phyloP scores from a whole-genome alignment of 2,797 vertebrate species.

The Mormyrops boulengeri region DNA sequence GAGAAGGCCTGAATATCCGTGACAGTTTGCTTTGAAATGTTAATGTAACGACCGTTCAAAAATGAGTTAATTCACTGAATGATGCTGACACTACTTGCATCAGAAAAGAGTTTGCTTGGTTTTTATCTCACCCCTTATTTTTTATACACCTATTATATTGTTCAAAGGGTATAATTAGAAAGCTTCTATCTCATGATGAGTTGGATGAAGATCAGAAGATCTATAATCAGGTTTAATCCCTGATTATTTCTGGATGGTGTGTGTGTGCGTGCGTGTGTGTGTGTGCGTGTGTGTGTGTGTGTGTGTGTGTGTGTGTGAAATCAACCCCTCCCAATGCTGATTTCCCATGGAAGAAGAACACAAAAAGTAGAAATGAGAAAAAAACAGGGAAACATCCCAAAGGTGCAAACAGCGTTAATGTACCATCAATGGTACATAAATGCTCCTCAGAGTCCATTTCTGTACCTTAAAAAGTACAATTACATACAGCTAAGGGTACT shows the following conservation, averaged over 20 bases:
- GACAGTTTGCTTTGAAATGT: background rate
- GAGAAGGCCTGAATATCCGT: background rate
- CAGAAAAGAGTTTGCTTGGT: background rate
- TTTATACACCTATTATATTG: background rate
- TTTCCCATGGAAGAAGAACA: background rate
- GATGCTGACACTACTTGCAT: background rate
- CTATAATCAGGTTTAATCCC: constrained; percentile 10
- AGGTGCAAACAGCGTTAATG: background rate
- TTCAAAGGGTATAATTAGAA: constrained; percentile 1
- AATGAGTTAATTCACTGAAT: background rate
- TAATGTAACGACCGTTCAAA: background rate
- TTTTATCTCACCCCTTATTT: background rate
- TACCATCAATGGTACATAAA: background rate
- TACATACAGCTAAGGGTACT: background rate
- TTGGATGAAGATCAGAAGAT: background rate
- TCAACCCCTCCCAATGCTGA: background rate
- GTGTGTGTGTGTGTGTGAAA: background rate
- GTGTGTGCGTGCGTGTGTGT: background rate
- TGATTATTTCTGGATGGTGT: background rate
- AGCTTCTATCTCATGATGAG: background rate
- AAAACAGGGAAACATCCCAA: background rate
- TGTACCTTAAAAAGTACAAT: background rate
- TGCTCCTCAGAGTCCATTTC: background rate
- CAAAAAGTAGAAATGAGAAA: background rate
- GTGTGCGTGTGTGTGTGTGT: no score